These are phyloP conservation scores for Athripsodes cinereus DNA, from an alignment of 2,888 invertebrate genomes.

Conservation along the genomic window DNA sequence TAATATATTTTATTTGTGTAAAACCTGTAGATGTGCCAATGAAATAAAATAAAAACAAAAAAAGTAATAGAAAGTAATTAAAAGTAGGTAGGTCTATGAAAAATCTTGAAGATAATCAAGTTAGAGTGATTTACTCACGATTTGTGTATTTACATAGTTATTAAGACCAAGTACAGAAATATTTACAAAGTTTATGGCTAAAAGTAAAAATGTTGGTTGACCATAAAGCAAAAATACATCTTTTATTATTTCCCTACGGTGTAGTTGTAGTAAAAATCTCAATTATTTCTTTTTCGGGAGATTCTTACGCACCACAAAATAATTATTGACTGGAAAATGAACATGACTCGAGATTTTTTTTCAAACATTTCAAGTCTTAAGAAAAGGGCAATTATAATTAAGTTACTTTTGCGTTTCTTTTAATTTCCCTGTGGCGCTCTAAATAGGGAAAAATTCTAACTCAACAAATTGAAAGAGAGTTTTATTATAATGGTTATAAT, in stretches of 20 bases:
- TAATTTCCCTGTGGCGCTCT: constrained; percentile 43
- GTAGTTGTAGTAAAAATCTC: constrained; percentile 29
- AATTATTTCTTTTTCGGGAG: constrained; percentile 40
- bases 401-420: constrained; percentile 32
- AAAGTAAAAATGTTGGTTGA: background rate
- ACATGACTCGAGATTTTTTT: constrained; percentile 36
- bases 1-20: too few relatives aligned
- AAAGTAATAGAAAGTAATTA: too few relatives aligned
- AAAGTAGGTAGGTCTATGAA: too few relatives aligned
- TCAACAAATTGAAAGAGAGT: constrained; percentile 24
- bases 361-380: constrained; percentile 24
- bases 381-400: constrained; percentile 28
- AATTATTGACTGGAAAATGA: constrained; percentile 53
- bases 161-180: too few relatives aligned
- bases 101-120: too few relatives aligned
- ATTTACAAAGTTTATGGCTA: too few relatives aligned
- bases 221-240: constrained; percentile 1
- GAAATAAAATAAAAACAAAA: too few relatives aligned
- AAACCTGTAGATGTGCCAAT: too few relatives aligned
- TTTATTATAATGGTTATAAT: constrained; percentile 17
- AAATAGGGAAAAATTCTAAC: constrained; percentile 24
- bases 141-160: too few relatives aligned
- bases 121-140: too few relatives aligned
- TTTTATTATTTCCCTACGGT: constrained; percentile 24
- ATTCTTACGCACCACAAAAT: constrained; percentile 53